Base-by-base conservation (phyloP, 2,797 vertebrate genomes). In the Onychomys torridus region DNA sequence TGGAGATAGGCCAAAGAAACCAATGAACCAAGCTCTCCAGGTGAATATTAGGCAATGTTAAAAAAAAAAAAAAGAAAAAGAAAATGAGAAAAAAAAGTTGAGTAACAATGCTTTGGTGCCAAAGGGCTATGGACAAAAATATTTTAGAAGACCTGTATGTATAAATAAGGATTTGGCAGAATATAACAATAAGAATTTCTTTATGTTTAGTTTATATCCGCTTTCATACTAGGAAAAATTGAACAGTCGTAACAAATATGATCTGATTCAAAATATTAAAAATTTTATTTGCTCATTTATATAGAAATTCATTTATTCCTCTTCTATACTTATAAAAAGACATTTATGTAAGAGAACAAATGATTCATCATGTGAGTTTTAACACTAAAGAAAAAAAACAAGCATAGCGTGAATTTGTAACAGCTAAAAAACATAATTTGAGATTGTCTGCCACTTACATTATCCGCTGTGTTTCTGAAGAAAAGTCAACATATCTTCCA, bases 391-490 rank as follows among this genome's bases (percentile, higher is more conserved):
- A 52, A 52, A 49, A 90, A 55, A 85, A 37, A 27, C 46, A 87
- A 12, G 84, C 49, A 82, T 85, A 97, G 91, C 65, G 46, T 21
- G 9, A 84, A 82, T 82, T 32, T 11, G 1, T 65, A 90, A 93
- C 16, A 40, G 6, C 89, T 25, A 76, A 10, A 76, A 10, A 67
- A 77, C 7, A 37, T 40, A 49, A 90, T 94, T 93, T 89, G n/a
- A 91, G n/a, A 93, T 17, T 16, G 32, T 88, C 16, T 79, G 8
- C 3, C 34, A 98, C 99, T 98, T 99, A 99, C 99, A 99, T 99
- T 98, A 99, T 99, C 88, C 99, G 99, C 98, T 99, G 99, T 2
- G 98, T 98, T 97, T 99, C 99, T 76, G 99, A 99, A 2, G 98
- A 98, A 96, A 99, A 99, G 98, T 99, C 98, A 92, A 99, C 99